Evolutionary conservation across 2,113 vertebrate species (phyloP), one percentile per base, ranked within the genome.

Genomic region (Seriola aureovittata): DNA sequence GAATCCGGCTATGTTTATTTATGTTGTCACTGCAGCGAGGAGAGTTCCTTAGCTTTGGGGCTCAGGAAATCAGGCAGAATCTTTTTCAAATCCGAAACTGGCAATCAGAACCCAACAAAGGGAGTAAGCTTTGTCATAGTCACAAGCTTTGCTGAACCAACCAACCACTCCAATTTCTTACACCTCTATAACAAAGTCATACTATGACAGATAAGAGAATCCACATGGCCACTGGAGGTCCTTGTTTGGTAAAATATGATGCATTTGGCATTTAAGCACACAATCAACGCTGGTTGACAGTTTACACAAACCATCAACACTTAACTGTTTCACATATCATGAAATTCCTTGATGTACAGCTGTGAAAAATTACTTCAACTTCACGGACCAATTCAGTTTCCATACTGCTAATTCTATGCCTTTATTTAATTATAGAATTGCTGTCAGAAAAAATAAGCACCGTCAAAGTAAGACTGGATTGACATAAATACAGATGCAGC

Each of bases 401-500:
- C 9, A 52, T 52, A 17, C 16, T 52, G 19, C 19, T 52, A 52
- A 8, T 52, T 8, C 50, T 8, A 7, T 21, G 19, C 19, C 50
- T 52, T 2, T 21, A 21, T 52, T 52, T 52, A 21, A 21, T 52
- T 21, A 6, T 8, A 48, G 14, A 50, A 19, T 6, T 50, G 46
- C 16, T 19, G 16, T 50, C 52, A 57, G 9, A 4, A 23, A n/a
- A 57, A 23, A n/a, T 25, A 29, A 42, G 59, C 32, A 9, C 42
- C 38, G 11, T 21, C 9, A 40, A 57, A 59, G 29, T 50, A 40
- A 66, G 36, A 29, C 25, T 63, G 70, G 36, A 32, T 32, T 42
- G 54, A 62, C n/a, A 78, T 48, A 78, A 78, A 79, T 55, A 68
- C 50, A 50, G 48, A 66, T 58, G 40, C 32, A 25, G 67, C 62